A percentile compares a stretch with the other conserved stretches of the same genome.
Evolutionary conservation across 2,888 invertebrate genomes (phyloP).

Genomic region (Agriotes lineatus): DNA sequence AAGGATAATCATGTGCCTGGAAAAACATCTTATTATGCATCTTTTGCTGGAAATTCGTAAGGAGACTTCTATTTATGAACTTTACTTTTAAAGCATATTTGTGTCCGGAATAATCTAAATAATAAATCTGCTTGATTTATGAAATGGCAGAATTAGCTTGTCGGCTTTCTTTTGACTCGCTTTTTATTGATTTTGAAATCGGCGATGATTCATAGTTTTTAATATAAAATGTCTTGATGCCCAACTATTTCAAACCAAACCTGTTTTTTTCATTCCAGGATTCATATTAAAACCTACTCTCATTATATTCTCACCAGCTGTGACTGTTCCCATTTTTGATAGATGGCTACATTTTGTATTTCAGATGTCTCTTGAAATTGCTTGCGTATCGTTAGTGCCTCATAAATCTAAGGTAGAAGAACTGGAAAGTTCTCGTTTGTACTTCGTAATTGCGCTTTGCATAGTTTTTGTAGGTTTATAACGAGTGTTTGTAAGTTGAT

Average conservation of each 20-base stretch:
- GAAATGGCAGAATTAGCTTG: no score
- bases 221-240: no score
- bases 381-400: not conserved
- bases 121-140: conserved; percentile 13
- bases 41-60: not conserved
- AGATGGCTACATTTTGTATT: not conserved
- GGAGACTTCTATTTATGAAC: not conserved
- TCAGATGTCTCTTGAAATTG: not conserved
- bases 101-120: not conserved
- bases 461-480: not conserved
- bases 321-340: not conserved
- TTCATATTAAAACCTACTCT: not conserved
- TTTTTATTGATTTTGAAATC: no score
- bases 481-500: not conserved
- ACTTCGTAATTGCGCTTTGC: conserved; percentile 1
- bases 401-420: conserved; percentile 2
- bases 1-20: no score
- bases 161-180: no score
- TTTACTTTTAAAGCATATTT: not conserved
- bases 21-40: no score
- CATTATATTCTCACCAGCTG: not conserved
- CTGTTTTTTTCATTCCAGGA: no score
- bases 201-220: no score
- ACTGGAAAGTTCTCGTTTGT: conserved; percentile 2
- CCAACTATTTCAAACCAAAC: no score